These are phyloP conservation scores for Labroides dimidiatus DNA, from an alignment of 2,797 vertebrate species.

Conservation along the genomic window DNA sequence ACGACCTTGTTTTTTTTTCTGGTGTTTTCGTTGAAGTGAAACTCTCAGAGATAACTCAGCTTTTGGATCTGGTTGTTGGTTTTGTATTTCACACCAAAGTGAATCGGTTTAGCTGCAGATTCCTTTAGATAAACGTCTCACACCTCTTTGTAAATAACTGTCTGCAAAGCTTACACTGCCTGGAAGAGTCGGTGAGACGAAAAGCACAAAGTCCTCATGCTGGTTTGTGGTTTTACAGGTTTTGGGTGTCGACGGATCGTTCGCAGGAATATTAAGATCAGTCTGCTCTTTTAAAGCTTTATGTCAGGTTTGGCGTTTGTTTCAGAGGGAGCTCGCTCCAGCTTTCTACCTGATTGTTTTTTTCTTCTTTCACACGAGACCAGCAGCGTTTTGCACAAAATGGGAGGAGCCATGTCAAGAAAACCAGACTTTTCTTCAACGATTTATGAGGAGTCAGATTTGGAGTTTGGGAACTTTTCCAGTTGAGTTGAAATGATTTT, in stretches of 20 bases:
- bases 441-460: constrained; percentile 86
- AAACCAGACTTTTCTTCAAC: constrained; percentile 83
- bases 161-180: constrained; percentile 7
- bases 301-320: neutral
- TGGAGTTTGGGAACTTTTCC: constrained; percentile 69
- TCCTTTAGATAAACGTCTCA: constrained; percentile 35
- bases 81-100: constrained; percentile 67
- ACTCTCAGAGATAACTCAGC: constrained; percentile 31
- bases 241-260: neutral
- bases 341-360: constrained; percentile 66
- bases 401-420: constrained; percentile 81
- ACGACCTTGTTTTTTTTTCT: constrained; percentile 1
- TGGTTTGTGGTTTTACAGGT: neutral
- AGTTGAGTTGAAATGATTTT: constrained; percentile 88
- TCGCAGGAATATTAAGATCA: constrained; percentile 6
- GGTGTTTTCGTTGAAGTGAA: constrained; percentile 6
- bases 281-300: constrained; percentile 26
- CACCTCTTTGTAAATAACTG: neutral
- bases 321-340: constrained; percentile 65
- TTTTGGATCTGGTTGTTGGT: constrained; percentile 72
- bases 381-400: constrained; percentile 93
- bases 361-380: constrained; percentile 84
- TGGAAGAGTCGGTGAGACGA: neutral
- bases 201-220: constrained; percentile 4
- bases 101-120: constrained; percentile 37